Conservation (phyloP, 1,140 invertebrate species). For the Nasonia vitripennis region DNA sequence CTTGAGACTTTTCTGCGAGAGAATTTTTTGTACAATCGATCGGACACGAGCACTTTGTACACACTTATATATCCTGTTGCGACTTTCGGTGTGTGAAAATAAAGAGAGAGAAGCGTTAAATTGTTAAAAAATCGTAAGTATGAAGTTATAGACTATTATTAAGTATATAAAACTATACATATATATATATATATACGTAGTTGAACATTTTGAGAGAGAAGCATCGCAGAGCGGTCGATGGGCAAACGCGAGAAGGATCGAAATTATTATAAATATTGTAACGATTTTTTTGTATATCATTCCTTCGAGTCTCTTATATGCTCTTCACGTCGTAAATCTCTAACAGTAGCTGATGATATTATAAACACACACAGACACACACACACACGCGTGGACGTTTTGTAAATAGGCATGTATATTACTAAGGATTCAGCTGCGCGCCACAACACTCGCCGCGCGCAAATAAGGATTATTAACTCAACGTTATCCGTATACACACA, state of each 20-base stretch:
- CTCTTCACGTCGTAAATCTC: neutral
- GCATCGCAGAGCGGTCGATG: too few species aligned
- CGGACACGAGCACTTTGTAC: neutral
- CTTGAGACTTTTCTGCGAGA: too few species aligned
- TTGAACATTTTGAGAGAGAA: neutral
- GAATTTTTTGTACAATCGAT: neutral
- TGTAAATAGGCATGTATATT: slow-evolving; percentile 23
- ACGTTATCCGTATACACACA: neutral
- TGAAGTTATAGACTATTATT: neutral
- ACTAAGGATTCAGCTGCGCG: neutral
- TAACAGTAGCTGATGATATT: neutral
- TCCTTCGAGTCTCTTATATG: neutral
- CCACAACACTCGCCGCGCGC: neutral
- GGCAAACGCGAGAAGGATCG: too few species aligned
- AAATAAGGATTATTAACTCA: neutral
- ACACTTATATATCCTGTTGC: neutral
- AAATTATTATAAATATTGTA: too few species aligned
- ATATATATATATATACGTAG: neutral
- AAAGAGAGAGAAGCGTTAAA: neutral
- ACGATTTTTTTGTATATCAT: neutral
- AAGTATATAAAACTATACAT: neutral
- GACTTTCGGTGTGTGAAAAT: neutral
- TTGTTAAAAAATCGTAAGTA: neutral
- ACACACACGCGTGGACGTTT: neutral
- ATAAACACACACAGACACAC: neutral